Conservation (phyloP, 1,140 invertebrate species). For the Drosophila bifasciata region DNA sequence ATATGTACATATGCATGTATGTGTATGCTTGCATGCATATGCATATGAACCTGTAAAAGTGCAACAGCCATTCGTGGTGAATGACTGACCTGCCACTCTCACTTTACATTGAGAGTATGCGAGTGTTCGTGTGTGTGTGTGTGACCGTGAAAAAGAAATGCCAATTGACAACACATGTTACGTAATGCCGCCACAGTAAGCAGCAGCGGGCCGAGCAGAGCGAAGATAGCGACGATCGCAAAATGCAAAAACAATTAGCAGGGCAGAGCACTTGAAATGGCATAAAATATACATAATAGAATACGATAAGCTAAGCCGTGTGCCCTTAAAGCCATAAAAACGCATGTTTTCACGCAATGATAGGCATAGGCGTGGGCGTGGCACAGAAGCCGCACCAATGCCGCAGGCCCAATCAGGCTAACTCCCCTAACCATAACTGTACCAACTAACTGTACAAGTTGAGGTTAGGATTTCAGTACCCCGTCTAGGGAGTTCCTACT, state of each 20-base stretch:
- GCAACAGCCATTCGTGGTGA: too few relatives aligned
- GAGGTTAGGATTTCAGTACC: not conserved
- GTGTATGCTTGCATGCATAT: too few relatives aligned
- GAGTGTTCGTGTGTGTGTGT: slow-evolving; percentile 5
- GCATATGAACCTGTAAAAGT: too few relatives aligned
- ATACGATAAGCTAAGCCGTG: slow-evolving; percentile 47
- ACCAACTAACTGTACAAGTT: too few relatives aligned
- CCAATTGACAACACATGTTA: slow-evolving; percentile 65
- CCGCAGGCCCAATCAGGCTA: slow-evolving; percentile 6
- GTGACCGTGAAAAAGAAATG: slow-evolving; percentile 12
- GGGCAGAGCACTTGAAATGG: slow-evolving; percentile 2
- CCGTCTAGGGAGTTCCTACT: not conserved
- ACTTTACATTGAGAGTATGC: not conserved
- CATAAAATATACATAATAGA: slow-evolving; percentile 44
- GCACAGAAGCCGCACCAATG: too few relatives aligned
- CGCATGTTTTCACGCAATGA: slow-evolving; percentile 28
- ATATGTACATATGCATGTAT: too few relatives aligned
- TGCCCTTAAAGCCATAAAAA: slow-evolving; percentile 32
- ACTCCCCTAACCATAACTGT: slow-evolving; percentile 5
- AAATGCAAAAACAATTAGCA: slow-evolving; percentile 34
- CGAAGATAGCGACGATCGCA: slow-evolving; percentile 38
- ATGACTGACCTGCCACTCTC: not conserved
- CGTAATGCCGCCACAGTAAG: slow-evolving; percentile 43
- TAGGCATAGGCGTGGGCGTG: slow-evolving; percentile 51
- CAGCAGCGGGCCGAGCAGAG: slow-evolving; percentile 9